Evolutionary conservation across 2,888 invertebrate genomes (phyloP), one percentile per base, ranked within the genome.

Genomic region (Alentia gelatinosa): DNA sequence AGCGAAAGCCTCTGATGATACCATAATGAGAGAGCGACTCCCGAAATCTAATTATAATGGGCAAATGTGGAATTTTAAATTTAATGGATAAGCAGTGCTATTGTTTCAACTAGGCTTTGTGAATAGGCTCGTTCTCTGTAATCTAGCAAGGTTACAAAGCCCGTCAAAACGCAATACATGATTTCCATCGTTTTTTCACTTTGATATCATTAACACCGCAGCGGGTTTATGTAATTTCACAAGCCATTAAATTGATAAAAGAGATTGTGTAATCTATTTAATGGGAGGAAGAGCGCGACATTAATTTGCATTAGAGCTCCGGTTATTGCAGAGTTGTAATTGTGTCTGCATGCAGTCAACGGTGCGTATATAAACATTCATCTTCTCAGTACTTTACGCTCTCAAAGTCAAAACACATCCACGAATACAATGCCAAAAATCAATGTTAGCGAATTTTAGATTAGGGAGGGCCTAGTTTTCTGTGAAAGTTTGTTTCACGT

Each of bases 241-340:
- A 83, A 83, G 83, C 83, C 83, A 83, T 83, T 83, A 83, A 83
- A 83, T 40, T 83, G 83, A 83, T 83, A 83, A 83, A 83, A 83
- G 83, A 40, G 40, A n/a, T 40, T 83, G 37, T 37, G 83, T 83
- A 83, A 83, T 83, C 83, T 83, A 83, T 83, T 83, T 83, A 40
- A 83, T 83, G 83, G 4, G 39, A 83, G 83, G 83, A 83, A 40
- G 83, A 83, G 83, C 40, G 83, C 83, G n/a, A 83, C 40, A 37
- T 83, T 83, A 83, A 83, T 83, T 83, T 83, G 37, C 83, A 83
- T 83, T 83, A 40, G 39, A 35, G 40, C 12, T 40, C 12, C 83
- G 35, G 37, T 83, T 26, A 68, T 68, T 68, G 33, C 3, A n/a
- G 68, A 33, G 30, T 68, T 30, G 30, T 68, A 33, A 68, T 68